Conservation (phyloP, 2,797 vertebrate species). For the Crocidura indochinensis region DNA sequence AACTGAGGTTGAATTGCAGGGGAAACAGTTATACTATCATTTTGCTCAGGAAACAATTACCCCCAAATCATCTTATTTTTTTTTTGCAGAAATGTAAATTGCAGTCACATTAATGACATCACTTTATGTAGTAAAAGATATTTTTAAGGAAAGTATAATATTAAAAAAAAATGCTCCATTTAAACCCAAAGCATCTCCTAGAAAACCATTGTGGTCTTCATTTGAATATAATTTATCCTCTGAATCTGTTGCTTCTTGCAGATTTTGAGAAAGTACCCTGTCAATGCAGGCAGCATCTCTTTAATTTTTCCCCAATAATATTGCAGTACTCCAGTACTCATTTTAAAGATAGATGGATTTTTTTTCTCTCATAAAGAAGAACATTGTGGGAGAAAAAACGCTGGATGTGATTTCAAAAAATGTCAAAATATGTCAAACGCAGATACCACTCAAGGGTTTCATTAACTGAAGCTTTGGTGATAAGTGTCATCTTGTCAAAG, state of each 20-base stretch:
- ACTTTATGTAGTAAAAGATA: constrained; percentile 51
- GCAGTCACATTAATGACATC: constrained; percentile 76
- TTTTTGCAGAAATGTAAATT: constrained; percentile 56
- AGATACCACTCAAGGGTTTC: constrained; percentile 96
- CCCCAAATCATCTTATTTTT: constrained; percentile 75
- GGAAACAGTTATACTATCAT: constrained; percentile 55
- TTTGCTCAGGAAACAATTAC: constrained; percentile 78
- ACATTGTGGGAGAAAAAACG: constrained; percentile 90
- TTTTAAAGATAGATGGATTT: constrained; percentile 92
- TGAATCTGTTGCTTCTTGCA: constrained; percentile 83
- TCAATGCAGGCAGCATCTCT: constrained; percentile 87
- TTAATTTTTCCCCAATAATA: constrained; percentile 90
- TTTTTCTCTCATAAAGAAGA: constrained; percentile 89
- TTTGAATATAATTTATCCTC: constrained; percentile 86
- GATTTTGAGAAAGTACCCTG: constrained; percentile 86
- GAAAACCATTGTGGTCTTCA: constrained; percentile 41
- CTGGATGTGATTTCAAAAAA: constrained; percentile 95
- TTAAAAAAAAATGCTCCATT: constrained; percentile 71
- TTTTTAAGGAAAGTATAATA: constrained; percentile 66
- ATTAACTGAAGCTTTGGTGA: constrained; percentile 95
- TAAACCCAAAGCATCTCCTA: constrained; percentile 73
- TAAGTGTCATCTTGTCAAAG: constrained; percentile 97
- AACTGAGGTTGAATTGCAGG: not conserved
- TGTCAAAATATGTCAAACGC: constrained; percentile 95
- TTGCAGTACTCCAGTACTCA: constrained; percentile 90